Evolutionary conservation across 2,888 invertebrate genomes (phyloP).

Genomic region (Meta bourneti): DNA sequence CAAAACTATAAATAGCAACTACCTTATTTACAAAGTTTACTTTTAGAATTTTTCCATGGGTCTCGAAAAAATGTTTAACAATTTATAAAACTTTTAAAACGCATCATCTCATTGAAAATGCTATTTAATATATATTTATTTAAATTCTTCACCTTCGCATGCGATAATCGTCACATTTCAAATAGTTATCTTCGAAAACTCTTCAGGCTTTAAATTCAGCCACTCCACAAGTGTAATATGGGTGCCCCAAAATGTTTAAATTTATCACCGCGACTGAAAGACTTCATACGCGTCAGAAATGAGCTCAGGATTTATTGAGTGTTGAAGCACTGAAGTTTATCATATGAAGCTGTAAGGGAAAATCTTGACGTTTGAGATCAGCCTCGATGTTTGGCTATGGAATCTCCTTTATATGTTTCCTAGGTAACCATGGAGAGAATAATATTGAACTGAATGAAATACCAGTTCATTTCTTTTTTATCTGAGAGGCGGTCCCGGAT

Average conservation of each 20-base stretch:
- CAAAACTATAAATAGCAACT: too few relatives aligned
- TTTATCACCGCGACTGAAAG: neutral
- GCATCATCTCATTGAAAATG: too few relatives aligned
- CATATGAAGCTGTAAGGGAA: neutral
- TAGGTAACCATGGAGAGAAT: constrained; percentile 1
- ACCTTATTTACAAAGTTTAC: too few relatives aligned
- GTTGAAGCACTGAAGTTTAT: neutral
- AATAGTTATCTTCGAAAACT: neutral
- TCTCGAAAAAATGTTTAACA: too few relatives aligned
- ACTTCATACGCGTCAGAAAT: neutral
- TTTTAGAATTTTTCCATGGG: too few relatives aligned
- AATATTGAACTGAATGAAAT: constrained; percentile 16
- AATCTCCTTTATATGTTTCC: constrained; percentile 22
- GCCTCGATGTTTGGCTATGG: neutral
- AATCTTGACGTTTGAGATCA: constrained; percentile 1
- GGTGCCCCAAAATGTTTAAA: neutral
- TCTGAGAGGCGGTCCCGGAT: neutral
- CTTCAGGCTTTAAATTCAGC: neutral
- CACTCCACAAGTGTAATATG: neutral
- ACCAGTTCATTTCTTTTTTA: constrained; percentile 3
- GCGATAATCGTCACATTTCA: neutral
- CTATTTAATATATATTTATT: too few relatives aligned
- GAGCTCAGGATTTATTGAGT: neutral
- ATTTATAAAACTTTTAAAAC: too few relatives aligned
- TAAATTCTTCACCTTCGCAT: too few relatives aligned